phyloP scores from a whole-genome alignment of 2,113 vertebrate species.

The Anolis sagrei region DNA sequence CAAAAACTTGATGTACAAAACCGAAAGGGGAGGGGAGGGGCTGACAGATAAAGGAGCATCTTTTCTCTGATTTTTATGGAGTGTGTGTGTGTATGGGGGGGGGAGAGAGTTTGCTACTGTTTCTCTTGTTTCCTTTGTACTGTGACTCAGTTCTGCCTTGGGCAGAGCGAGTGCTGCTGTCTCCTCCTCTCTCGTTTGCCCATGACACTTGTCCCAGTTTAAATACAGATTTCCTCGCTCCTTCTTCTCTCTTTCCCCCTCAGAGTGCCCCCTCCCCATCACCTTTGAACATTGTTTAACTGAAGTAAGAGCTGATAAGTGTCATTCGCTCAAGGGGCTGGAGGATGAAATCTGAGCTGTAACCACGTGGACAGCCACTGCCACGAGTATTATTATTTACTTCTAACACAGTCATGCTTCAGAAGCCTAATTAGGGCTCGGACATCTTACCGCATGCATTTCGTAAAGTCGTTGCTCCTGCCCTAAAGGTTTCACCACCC shows the following conservation, averaged over 20 bases:
- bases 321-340: background rate
- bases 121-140: background rate
- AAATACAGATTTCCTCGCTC: constrained; percentile 14
- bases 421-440: background rate
- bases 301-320: background rate
- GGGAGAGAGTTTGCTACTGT: background rate
- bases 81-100: background rate
- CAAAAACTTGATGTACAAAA: background rate
- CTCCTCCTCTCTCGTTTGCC: rapidly evolving
- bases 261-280: background rate
- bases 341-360: background rate
- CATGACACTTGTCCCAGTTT: constrained; percentile 30
- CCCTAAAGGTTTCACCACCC: background rate
- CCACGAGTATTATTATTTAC: background rate
- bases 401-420: background rate
- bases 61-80: background rate
- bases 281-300: background rate
- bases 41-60: background rate
- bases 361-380: background rate
- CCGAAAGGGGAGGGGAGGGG: background rate
- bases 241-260: background rate
- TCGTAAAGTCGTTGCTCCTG: background rate
- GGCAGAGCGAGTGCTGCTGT: rapidly evolving
- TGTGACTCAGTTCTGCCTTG: background rate
- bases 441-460: background rate